These are phyloP conservation scores for Phytoseiulus persimilis DNA, from an alignment of 2,888 invertebrate genomes.

Conservation along the genomic window DNA sequence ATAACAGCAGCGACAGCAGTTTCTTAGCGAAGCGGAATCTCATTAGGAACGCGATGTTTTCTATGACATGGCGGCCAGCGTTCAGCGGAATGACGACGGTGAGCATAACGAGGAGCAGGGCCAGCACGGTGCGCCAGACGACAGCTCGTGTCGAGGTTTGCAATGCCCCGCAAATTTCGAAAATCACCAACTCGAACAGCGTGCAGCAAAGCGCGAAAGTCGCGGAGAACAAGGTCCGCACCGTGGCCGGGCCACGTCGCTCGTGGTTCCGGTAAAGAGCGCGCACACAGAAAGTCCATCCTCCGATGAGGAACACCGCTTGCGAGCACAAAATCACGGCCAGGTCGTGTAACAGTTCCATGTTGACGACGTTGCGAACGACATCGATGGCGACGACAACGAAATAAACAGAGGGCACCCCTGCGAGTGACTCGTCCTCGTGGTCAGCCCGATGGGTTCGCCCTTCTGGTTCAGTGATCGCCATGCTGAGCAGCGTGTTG, in stretches of 20 bases:
- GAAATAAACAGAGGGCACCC: neutral
- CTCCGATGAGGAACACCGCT: conserved; percentile 87
- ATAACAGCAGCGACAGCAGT: conserved; percentile 67
- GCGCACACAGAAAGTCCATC: conserved; percentile 97
- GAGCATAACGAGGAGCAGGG: conserved; percentile 80
- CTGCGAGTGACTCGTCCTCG: neutral
- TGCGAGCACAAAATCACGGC: conserved; percentile 53
- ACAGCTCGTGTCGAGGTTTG: conserved; percentile 85
- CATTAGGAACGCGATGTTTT: conserved; percentile 64
- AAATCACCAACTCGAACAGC: conserved; percentile 98
- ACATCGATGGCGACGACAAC: neutral
- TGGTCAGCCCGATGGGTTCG: neutral
- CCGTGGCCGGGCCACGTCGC: conserved; percentile 78
- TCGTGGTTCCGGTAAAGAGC: conserved; percentile 94
- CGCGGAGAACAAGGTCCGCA: conserved; percentile 67
- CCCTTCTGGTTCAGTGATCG: neutral
- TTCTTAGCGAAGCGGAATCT: conserved; percentile 53
- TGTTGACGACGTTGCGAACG: conserved; percentile 10
- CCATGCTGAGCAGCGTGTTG: neutral
- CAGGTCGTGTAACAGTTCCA: conserved; percentile 40
- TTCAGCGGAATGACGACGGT: conserved; percentile 94
- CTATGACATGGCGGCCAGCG: conserved; percentile 84
- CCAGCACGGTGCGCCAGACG: conserved; percentile 89
- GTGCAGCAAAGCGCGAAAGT: conserved; percentile 94
- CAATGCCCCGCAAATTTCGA: conserved; percentile 89